Evolutionary conservation across 2,888 invertebrate genomes (phyloP), one percentile per base, ranked within the genome.

Genomic region (Caenorhabditis sp.): DNA sequence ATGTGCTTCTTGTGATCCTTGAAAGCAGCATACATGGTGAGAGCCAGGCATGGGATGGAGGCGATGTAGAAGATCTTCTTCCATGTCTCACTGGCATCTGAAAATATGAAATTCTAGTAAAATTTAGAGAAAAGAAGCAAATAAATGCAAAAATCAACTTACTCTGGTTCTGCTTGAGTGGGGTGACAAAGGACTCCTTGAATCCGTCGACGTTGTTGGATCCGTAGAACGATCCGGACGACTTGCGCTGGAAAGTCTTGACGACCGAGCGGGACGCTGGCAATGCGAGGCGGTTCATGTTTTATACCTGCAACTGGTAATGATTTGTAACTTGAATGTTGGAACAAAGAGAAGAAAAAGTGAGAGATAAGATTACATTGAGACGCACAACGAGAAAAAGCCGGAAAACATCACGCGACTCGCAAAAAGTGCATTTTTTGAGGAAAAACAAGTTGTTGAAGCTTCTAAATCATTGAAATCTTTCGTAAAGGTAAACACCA

Each of bases 11-110:
- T 79, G 76, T 87, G 87, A 37, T 87, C 88, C 32, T 58, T 62
- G 80, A 68, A 84, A 56, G 88, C 88, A 56, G 88, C 89, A 61
- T 87, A 90, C 88, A 89, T 87, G 64, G 89, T 86, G 68, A 90
- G 81, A 55, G 85, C 81, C 53, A 90, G 60, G 85, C 90, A 90
- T 58, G 90, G 90, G 58, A 90, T 71, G 37, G 89, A 88, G 61
- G 85, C 84, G 56, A 88, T 79, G 84, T 80, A 89, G 86, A 90
- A 90, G 83, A 90, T 89, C 85, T 90, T 90, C 80, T 81, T 86
- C 90, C 90, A 90, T 53, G 89, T 89, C 58, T 85, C 79, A 61
- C 79, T 85, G 47, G 89, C 86, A 67, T 82, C 87, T 87, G 56
- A 67, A 87, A 82, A 20, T 20, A 32, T n/a, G n/a, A 20, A 53